Conservation (phyloP, 2,888 invertebrate genomes). For the Lepidochrysops patricia region DNA sequence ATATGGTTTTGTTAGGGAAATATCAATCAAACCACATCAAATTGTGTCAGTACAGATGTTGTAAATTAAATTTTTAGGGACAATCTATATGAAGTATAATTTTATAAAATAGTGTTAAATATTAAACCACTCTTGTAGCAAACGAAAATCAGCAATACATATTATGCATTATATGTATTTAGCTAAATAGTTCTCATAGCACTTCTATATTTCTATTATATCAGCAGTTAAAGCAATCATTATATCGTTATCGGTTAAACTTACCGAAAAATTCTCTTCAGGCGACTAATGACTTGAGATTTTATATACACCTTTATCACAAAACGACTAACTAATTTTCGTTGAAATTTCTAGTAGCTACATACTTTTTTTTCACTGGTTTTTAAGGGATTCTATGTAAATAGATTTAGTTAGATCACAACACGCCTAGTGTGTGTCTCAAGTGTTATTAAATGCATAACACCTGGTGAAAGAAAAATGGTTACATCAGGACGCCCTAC, state of each 20-base stretch:
- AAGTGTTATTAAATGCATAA: constrained; percentile 8
- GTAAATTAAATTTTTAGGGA: background rate
- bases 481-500: constrained; percentile 40
- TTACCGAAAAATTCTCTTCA: constrained; percentile 72
- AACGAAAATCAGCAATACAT: background rate
- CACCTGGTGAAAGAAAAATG: constrained; percentile 15
- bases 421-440: background rate
- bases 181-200: background rate
- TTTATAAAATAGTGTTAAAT: background rate
- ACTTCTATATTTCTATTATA: background rate
- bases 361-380: background rate
- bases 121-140: background rate
- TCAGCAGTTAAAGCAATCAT: background rate
- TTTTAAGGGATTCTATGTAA: background rate
- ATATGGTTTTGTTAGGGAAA: background rate
- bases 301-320: constrained; percentile 54
- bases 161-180: background rate
- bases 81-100: background rate
- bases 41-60: background rate
- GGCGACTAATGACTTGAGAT: constrained; percentile 70
- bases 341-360: constrained; percentile 22
- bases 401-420: constrained; percentile 4
- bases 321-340: constrained; percentile 28
- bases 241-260: constrained; percentile 27
- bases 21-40: background rate